phyloP scores from a whole-genome alignment of 2,113 vertebrate species.

The Paradoxurus hermaphroditus region DNA sequence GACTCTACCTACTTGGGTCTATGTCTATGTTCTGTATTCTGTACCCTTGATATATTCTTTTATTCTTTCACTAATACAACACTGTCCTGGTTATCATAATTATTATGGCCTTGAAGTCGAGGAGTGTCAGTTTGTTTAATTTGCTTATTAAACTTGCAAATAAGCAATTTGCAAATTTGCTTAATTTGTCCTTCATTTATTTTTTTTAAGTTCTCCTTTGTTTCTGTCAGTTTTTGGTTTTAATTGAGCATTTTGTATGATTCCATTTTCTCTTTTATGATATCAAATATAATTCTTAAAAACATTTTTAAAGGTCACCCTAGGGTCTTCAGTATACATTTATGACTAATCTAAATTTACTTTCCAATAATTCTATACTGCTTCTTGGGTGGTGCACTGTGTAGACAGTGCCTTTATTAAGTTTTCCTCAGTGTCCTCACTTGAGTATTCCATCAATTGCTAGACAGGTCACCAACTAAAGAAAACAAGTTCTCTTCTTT shows the following conservation, averaged over 20 bases:
- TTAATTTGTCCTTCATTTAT: too few species aligned
- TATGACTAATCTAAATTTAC: background rate
- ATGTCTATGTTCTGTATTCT: background rate
- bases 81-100: background rate
- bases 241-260: background rate
- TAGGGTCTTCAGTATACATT: background rate
- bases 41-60: background rate
- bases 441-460: background rate
- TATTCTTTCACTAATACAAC: background rate
- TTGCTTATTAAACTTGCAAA: too few species aligned
- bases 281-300: background rate
- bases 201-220: background rate
- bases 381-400: background rate
- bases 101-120: background rate
- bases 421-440: background rate
- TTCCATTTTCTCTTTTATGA: background rate
- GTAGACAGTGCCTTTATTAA: background rate
- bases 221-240: background rate
- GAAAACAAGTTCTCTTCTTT: background rate
- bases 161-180: too few species aligned
- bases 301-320: background rate
- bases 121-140: background rate
- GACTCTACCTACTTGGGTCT: background rate
- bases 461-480: background rate
- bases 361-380: background rate